phyloP scores from a whole-genome alignment of 2,888 invertebrate species.

The Drosophila kambysellisi region DNA sequence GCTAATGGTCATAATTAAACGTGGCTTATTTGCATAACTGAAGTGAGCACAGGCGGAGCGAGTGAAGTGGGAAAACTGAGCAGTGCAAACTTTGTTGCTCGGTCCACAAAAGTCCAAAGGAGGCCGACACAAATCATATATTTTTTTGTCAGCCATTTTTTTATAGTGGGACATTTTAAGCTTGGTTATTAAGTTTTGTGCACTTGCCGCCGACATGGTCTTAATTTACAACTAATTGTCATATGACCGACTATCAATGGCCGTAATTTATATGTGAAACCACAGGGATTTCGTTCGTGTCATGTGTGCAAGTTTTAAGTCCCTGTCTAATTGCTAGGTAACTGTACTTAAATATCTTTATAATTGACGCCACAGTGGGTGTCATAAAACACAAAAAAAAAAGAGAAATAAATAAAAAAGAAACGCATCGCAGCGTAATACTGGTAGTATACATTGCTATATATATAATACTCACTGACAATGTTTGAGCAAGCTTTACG shows the following conservation, averaged over 20 bases:
- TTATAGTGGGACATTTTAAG: constrained; percentile 4
- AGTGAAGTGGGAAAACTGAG: constrained; percentile 16
- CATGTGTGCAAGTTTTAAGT: constrained; percentile 41
- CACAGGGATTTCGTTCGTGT: constrained; percentile 50
- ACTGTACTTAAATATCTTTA: constrained; percentile 82
- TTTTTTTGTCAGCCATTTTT: constrained; percentile 25
- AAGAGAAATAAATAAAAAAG: constrained; percentile 1
- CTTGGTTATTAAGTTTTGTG: constrained; percentile 23
- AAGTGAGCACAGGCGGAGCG: constrained; percentile 51
- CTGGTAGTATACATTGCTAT: constrained; percentile 56
- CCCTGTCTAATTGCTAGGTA: constrained; percentile 76
- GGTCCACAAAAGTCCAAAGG: constrained; percentile 19
- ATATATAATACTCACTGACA: constrained; percentile 19
- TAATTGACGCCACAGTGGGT: constrained; percentile 77
- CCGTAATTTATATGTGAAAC: constrained; percentile 59
- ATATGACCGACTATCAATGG: constrained; percentile 79
- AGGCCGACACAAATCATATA: constrained; percentile 26
- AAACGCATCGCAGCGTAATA: constrained; percentile 66
- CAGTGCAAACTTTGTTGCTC: constrained; percentile 32
- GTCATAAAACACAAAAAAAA: constrained; percentile 58
- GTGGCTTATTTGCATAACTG: constrained; percentile 75
- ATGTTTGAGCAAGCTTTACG: constrained; percentile 57
- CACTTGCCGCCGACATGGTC: constrained; percentile 40
- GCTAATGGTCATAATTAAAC: constrained; percentile 81
- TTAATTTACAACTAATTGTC: constrained; percentile 83